Percentiles rank a stretch among this genome's conserved stretches.
Conservation (phyloP, 2,797 vertebrate genomes). For the Aotus griseimembra region DNA sequence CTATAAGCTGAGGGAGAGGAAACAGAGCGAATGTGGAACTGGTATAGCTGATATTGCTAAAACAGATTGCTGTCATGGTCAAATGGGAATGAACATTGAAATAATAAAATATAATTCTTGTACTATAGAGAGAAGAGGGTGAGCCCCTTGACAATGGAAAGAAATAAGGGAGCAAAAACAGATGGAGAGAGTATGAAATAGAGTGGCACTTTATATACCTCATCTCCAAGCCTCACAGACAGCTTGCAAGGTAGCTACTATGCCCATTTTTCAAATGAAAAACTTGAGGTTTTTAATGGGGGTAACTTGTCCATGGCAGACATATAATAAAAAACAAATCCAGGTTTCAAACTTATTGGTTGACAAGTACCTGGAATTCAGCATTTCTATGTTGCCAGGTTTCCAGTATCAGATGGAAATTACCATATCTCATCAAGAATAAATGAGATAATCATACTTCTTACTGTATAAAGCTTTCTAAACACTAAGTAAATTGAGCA, state of each 20-base stretch:
- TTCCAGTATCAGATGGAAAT: not conserved
- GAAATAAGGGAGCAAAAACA: not conserved
- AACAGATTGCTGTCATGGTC: not conserved
- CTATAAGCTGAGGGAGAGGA: not conserved
- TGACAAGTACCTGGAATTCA: not conserved
- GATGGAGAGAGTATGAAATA: not conserved
- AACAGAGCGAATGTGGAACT: not conserved
- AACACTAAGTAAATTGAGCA: not conserved
- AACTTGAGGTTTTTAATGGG: not conserved
- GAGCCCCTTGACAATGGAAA: not conserved
- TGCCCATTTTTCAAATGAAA: not conserved
- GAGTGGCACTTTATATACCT: not conserved
- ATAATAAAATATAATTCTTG: conserved; percentile 4
- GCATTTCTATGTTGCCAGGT: not conserved
- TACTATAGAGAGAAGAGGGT: not conserved
- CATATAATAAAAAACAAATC: not conserved
- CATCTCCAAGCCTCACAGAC: not conserved
- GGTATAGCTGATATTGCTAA: not conserved
- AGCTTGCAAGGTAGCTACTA: not conserved
- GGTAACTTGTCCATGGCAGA: not conserved
- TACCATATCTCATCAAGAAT: not conserved
- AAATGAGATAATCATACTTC: not conserved
- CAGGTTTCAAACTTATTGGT: conserved; percentile 6
- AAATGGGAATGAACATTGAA: not conserved
- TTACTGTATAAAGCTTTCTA: not conserved